phyloP scores from a whole-genome alignment of 2,797 vertebrate species.

The Acipenser transmontanus region DNA sequence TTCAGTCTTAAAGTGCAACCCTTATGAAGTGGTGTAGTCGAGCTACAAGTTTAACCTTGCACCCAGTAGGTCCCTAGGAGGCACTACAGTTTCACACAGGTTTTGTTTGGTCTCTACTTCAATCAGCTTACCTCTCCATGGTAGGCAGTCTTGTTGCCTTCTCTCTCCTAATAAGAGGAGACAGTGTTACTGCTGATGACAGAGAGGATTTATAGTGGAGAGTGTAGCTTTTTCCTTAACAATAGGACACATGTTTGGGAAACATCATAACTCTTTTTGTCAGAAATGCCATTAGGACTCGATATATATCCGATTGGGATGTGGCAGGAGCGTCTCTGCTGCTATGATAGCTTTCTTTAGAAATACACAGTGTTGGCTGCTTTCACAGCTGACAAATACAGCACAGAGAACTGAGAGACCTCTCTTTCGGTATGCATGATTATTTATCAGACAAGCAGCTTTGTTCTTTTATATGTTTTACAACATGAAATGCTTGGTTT shows the following conservation, averaged over 20 bases:
- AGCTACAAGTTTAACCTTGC: too few species aligned
- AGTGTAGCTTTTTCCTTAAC: constrained; percentile 1
- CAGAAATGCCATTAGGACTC: constrained; percentile 3
- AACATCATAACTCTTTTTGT: constrained; percentile 11
- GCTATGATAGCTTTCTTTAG: background rate
- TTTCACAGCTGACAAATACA: background rate
- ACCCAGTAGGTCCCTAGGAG: too few species aligned
- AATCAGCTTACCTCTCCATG: background rate
- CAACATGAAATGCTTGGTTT: too few species aligned
- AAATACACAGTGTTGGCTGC: background rate
- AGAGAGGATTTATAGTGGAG: constrained; percentile 16
- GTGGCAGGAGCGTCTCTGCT: background rate
- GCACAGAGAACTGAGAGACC: background rate
- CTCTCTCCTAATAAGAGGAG: constrained; percentile 18
- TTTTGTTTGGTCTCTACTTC: background rate
- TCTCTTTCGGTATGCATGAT: background rate
- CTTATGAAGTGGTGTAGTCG: too few species aligned
- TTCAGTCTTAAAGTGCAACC: too few species aligned
- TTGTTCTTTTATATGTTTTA: background rate
- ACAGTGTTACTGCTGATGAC: constrained; percentile 14
- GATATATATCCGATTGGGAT: background rate
- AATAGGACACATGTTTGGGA: background rate
- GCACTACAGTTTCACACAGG: too few species aligned
- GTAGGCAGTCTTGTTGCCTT: background rate
- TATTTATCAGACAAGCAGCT: background rate